Evolutionary conservation across 2,113 vertebrate genomes (phyloP).

Genomic region (Chloebia gouldiae): DNA sequence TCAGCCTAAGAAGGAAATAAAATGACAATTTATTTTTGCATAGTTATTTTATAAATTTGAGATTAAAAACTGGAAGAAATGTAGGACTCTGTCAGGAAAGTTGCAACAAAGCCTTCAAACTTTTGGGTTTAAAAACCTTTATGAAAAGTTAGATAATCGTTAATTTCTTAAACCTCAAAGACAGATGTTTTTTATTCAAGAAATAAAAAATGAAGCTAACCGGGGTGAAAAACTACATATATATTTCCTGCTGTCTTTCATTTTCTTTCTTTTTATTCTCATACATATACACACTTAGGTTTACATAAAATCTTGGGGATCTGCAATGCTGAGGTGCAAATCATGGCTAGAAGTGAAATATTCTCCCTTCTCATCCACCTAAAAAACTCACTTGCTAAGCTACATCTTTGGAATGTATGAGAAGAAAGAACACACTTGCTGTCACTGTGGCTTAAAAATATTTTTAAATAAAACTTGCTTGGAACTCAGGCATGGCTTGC

Average conservation of each 20-base stretch:
- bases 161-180: background rate
- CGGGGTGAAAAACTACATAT: background rate
- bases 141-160: background rate
- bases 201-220: background rate
- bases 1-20: background rate
- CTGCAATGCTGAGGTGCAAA: background rate
- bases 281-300: background rate
- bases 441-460: background rate
- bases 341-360: background rate
- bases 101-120: background rate
- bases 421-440: background rate
- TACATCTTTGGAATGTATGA: background rate
- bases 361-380: background rate
- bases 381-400: background rate
- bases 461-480: constrained; percentile 27
- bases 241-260: background rate
- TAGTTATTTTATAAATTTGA: background rate
- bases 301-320: background rate
- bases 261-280: background rate
- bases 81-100: background rate
- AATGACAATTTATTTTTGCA: background rate
- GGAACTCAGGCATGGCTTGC: background rate
- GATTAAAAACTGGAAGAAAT: background rate
- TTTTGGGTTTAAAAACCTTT: background rate
- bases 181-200: background rate